These are phyloP conservation scores for Ophioderma brevispina DNA, from an alignment of 35 echinoderm and acorn worm species.

Conservation along the genomic window DNA sequence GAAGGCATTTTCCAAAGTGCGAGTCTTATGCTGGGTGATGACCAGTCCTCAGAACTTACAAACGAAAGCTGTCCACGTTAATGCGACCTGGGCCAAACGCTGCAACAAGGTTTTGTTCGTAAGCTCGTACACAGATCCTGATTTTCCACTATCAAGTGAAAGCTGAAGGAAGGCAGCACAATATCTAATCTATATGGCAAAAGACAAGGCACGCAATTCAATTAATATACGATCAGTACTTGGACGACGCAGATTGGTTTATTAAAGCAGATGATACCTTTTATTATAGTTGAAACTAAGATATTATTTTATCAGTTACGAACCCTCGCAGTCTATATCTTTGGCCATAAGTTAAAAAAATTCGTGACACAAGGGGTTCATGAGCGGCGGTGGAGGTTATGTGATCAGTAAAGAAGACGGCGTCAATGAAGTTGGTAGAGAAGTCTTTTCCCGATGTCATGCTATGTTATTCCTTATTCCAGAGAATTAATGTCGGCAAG, in stretches of 20 bases:
- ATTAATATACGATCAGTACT: slow-evolving; percentile 65
- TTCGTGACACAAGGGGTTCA: slow-evolving; percentile 50
- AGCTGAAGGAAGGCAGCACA: slow-evolving; percentile 35
- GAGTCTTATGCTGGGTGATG: slow-evolving; percentile 83
- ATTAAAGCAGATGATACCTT: slow-evolving; percentile 84
- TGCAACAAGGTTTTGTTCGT: slow-evolving; percentile 68
- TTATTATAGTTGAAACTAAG: slow-evolving; percentile 70
- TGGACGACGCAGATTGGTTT: slow-evolving; percentile 91
- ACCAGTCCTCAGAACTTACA: slow-evolving; percentile 68
- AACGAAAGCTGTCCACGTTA: slow-evolving; percentile 38
- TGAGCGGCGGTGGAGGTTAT: slow-evolving; percentile 86
- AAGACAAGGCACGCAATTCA: slow-evolving; percentile 74
- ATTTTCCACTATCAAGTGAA: slow-evolving; percentile 69
- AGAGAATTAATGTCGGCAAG: too few species aligned
- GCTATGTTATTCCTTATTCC: background rate
- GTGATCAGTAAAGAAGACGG: slow-evolving; percentile 62
- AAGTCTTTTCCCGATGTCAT: background rate
- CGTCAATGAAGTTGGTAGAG: slow-evolving; percentile 42
- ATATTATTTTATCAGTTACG: background rate
- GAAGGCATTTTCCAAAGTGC: slow-evolving; percentile 53
- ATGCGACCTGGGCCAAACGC: slow-evolving; percentile 70
- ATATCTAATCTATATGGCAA: slow-evolving; percentile 54
- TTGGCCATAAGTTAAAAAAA: background rate
- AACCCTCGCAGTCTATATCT: background rate
- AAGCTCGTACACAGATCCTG: slow-evolving; percentile 56